Base-by-base conservation (phyloP, 2,113 vertebrate species). In the Argyrosomus japonicus region DNA sequence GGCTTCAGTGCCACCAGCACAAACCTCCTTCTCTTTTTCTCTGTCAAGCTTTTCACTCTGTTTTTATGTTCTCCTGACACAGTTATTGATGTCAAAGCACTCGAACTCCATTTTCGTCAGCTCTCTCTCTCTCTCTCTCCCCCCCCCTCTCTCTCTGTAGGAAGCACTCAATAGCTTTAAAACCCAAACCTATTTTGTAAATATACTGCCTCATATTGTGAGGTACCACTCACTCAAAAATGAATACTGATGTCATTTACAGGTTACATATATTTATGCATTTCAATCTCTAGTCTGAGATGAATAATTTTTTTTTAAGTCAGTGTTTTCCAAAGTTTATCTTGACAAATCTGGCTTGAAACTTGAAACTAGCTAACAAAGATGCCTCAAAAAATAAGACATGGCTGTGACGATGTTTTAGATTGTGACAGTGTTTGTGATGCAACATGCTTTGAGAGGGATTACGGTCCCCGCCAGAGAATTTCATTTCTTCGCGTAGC, bases 41-140 rank as follows among this genome's bases (percentile, higher is more conserved):
- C 74, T 53, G 27, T 79, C 83, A 80, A 67, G 62, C 64, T 47
- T 70, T 63, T 87, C 68, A 51, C 63, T 76, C 60, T 3, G 53
- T 78, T 81, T 83, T 79, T 83, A 62, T 79, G 77, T 78, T 68
- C 50, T 86, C 83, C 84, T 87, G 62, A 79, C 81, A 85, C 69
- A 29, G 75, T 88, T 86, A 89, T 88, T 82, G 48, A 85, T 89
- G 84, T 86, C 84, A 69, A 64, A 73, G 71, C 77, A 83, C 77
- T 89, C 45, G 1, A 67, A 83, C 79, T 48, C 53, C 43, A 81
- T 75, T 79, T 76, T 73, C 25, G 13, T 69, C 75, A 67, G 18
- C 67, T 19, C 65, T 17, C 1, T 43, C 63, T 62, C 19, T 61
- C 62, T 62, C 81, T 10, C 51, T 82, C 43, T 68, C 74, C 62